phyloP scores from a whole-genome alignment of 2,888 invertebrate genomes.

The Euplexia lucipara region DNA sequence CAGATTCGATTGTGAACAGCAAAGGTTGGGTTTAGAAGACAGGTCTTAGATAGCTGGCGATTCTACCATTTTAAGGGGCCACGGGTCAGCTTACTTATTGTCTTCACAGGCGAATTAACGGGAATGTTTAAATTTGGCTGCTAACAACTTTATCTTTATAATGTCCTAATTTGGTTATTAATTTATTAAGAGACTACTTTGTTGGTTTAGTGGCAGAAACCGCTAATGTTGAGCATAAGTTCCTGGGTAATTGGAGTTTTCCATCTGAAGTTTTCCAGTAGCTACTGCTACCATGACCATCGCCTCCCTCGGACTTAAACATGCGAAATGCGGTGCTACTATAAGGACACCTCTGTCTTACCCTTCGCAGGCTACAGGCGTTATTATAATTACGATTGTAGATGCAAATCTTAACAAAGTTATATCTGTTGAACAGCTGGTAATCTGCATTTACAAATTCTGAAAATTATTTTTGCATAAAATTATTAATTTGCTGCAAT shows the following conservation, averaged over 20 bases:
- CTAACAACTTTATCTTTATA: slow-evolving; percentile 68
- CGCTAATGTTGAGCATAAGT: too few relatives aligned
- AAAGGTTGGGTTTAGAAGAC: slow-evolving; percentile 15
- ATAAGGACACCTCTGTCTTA: too few relatives aligned
- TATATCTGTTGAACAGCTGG: background rate
- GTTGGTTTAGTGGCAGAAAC: too few relatives aligned
- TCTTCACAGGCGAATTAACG: slow-evolving; percentile 71
- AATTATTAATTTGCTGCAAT: slow-evolving; percentile 37
- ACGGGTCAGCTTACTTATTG: slow-evolving; percentile 75
- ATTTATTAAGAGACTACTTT: slow-evolving; percentile 44
- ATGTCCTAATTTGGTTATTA: slow-evolving; percentile 63
- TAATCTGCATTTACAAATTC: slow-evolving; percentile 26
- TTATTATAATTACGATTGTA: too few relatives aligned
- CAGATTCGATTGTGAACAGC: slow-evolving; percentile 22
- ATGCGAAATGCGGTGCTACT: too few relatives aligned
- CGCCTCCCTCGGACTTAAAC: too few relatives aligned
- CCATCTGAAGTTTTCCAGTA: too few relatives aligned
- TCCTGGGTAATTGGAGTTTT: too few relatives aligned
- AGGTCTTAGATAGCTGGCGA: slow-evolving; percentile 45
- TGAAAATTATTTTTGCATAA: slow-evolving; percentile 32
- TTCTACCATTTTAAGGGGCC: slow-evolving; percentile 70
- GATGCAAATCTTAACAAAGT: too few relatives aligned
- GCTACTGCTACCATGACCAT: too few relatives aligned
- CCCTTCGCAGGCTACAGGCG: too few relatives aligned
- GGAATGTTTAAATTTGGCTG: slow-evolving; percentile 68